Percentiles rank a stretch among this genome's conserved stretches.
Conservation (phyloP, 1,140 invertebrate genomes). For the Hylaeus anthracinus region DNA sequence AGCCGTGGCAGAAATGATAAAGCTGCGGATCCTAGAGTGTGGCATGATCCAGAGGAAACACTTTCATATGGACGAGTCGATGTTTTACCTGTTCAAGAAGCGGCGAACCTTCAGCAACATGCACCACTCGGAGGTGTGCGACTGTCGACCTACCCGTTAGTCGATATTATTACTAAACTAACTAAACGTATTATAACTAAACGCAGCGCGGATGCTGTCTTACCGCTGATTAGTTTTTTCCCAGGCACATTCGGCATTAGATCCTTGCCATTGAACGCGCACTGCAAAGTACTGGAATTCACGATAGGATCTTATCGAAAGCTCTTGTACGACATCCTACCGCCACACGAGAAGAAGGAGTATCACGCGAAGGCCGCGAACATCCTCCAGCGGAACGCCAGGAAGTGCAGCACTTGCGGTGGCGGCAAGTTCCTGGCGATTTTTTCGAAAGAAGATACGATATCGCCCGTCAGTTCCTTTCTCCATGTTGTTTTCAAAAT, state of each 20-base stretch:
- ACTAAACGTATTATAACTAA: too few relatives aligned
- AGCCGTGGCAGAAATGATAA: slow-evolving; percentile 81
- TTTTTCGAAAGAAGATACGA: slow-evolving; percentile 31
- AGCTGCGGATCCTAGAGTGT: slow-evolving; percentile 81
- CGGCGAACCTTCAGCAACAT: slow-evolving; percentile 67
- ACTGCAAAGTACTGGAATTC: slow-evolving; percentile 82
- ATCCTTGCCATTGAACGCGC: slow-evolving; percentile 78
- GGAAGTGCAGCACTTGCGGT: slow-evolving; percentile 80
- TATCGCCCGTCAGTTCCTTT: background rate
- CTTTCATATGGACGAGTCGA: slow-evolving; percentile 29
- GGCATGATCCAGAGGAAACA: slow-evolving; percentile 77
- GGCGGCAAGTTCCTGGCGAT: slow-evolving; percentile 77
- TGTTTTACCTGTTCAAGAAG: slow-evolving; percentile 36
- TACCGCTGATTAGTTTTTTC: background rate
- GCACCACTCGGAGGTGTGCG: slow-evolving; percentile 60
- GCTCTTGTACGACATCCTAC: slow-evolving; percentile 79
- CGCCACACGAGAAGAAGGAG: slow-evolving; percentile 76
- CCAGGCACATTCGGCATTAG: background rate
- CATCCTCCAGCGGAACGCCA: slow-evolving; percentile 78
- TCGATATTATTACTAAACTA: background rate
- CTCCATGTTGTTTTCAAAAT: background rate
- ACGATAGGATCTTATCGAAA: slow-evolving; percentile 75
- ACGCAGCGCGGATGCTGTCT: too few relatives aligned
- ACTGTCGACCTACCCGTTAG: slow-evolving; percentile 56
- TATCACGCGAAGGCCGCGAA: slow-evolving; percentile 77